Percentiles rank a stretch among this genome's conserved stretches.
These are phyloP conservation scores for Heliopora coerulea DNA, from an alignment of 92 coral and sea anemone species.

Conservation along the genomic window DNA sequence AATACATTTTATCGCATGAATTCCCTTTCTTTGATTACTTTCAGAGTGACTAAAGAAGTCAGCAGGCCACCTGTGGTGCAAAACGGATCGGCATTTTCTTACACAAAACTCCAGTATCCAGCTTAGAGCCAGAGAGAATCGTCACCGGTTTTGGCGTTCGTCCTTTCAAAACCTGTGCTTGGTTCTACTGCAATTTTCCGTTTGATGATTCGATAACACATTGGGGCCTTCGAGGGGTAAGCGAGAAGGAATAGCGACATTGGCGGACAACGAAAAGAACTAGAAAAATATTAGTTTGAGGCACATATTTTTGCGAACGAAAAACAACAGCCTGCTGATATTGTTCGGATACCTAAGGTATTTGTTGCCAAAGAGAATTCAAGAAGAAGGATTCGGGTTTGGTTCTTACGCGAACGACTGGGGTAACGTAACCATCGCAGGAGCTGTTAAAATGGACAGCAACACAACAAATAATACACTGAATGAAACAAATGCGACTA, in stretches of 20 bases:
- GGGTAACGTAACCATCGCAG: neutral
- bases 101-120: constrained; percentile 11
- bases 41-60: constrained; percentile 29
- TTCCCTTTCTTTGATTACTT: constrained; percentile 38
- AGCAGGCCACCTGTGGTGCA: constrained; percentile 17
- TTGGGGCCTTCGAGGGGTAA: neutral
- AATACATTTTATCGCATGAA: constrained; percentile 37
- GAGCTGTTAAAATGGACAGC: neutral
- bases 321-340: constrained; percentile 12
- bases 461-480: neutral
- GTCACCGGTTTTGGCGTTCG: constrained; percentile 3
- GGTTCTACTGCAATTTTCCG: constrained; percentile 4
- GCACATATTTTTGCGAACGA: neutral
- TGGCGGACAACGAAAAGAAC: neutral
- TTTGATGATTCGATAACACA: neutral
- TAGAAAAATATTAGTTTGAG: no score
- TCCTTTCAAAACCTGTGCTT: constrained; percentile 1
- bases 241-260: neutral
- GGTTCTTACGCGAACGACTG: neutral
- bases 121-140: constrained; percentile 20
- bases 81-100: constrained; percentile 27
- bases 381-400: neutral
- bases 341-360: neutral
- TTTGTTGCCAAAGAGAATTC: neutral
- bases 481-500: neutral